Evolutionary conservation across 2,113 vertebrate species (phyloP).

Genomic region (Meriones unguiculatus): DNA sequence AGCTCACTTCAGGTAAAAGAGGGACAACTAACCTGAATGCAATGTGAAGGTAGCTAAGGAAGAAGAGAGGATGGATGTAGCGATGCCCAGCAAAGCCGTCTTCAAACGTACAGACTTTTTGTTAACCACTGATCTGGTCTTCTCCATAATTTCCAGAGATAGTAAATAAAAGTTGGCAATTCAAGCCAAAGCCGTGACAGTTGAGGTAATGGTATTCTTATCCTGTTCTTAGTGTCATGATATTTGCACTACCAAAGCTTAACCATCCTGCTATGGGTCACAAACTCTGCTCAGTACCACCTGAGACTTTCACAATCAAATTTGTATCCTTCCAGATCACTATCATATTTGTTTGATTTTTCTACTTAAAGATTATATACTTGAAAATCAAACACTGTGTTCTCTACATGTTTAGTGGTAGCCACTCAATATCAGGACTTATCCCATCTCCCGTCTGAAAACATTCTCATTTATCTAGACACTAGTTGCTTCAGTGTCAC

Average conservation of each 20-base stretch:
- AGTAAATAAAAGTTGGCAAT: neutral
- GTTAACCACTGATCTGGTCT: neutral
- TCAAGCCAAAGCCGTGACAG: neutral
- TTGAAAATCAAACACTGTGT: neutral
- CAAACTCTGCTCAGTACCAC: rapidly evolving
- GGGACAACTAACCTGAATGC: neutral
- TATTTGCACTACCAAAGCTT: neutral
- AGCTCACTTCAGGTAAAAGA: neutral
- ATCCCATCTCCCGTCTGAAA: neutral
- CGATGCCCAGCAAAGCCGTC: neutral
- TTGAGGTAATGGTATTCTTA: neutral
- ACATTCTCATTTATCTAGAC: neutral
- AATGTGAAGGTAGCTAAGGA: neutral
- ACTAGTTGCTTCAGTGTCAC: neutral
- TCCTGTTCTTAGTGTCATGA: too few species aligned
- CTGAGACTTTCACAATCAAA: neutral
- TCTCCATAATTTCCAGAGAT: neutral
- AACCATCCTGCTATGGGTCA: too few species aligned
- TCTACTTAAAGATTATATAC: neutral
- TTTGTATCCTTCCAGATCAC: neutral
- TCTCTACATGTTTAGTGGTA: neutral
- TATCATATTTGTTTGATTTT: neutral
- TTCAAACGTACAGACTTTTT: neutral
- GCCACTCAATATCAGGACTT: neutral
- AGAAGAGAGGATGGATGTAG: neutral